phyloP scores from a whole-genome alignment of 1,140 invertebrate species.

The Bombus confusus region DNA sequence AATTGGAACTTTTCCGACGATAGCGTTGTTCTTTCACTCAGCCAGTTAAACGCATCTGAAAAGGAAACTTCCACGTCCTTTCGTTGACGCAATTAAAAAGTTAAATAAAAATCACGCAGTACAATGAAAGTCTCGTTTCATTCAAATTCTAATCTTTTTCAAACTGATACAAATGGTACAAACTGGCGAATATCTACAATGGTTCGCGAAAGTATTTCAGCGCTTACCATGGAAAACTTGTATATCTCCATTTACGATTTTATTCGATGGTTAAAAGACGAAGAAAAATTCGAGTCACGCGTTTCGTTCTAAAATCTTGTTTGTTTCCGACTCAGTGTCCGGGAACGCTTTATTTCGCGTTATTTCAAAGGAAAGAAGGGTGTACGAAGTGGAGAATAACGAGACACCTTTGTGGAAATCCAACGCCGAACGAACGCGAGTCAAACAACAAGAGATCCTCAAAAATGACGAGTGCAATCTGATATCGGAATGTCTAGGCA shows the following conservation, averaged over 20 bases:
- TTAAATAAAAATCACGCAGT: not conserved
- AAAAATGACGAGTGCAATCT: conserved; percentile 46
- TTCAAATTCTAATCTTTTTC: not conserved
- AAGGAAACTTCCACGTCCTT: not conserved
- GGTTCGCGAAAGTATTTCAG: too few relatives aligned
- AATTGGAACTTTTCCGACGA: not conserved
- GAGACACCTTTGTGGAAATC: conserved; percentile 11
- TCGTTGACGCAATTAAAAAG: conserved; percentile 14
- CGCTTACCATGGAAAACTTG: too few relatives aligned
- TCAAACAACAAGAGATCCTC: conserved; percentile 56
- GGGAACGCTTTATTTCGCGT: not conserved
- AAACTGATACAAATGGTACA: too few relatives aligned
- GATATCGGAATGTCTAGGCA: conserved; percentile 29
- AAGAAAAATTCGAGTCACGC: not conserved
- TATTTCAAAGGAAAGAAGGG: not conserved
- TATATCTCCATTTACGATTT: too few relatives aligned
- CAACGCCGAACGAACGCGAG: conserved; percentile 11
- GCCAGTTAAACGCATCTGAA: not conserved
- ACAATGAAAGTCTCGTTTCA: not conserved
- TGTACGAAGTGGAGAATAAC: not conserved
- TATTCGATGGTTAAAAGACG: too few relatives aligned
- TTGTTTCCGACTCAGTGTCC: not conserved
- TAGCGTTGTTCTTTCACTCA: not conserved
- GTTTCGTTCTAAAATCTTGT: not conserved
- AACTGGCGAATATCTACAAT: too few relatives aligned